Conservation (phyloP, 1,140 invertebrate species). For the Protaetia brevitarsis region DNA sequence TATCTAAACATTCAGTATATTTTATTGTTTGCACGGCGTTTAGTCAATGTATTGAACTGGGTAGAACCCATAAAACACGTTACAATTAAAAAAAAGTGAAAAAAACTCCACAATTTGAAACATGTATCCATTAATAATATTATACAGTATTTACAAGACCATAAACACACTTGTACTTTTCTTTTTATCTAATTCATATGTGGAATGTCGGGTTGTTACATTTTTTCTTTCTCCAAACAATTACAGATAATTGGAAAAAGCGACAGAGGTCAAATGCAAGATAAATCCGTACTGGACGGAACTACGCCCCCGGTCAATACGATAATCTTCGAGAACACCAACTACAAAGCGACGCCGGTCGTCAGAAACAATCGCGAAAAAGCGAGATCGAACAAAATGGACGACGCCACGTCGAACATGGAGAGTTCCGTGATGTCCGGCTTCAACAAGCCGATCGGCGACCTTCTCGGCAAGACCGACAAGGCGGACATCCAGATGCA, state of each 20-base stretch:
- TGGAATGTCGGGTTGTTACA: no score
- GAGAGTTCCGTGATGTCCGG: constrained; percentile 49
- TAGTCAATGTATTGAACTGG: no score
- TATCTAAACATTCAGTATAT: no score
- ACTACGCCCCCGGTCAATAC: constrained; percentile 79
- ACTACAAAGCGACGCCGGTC: constrained; percentile 66
- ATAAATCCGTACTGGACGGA: constrained; percentile 66
- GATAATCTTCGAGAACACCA: constrained; percentile 89
- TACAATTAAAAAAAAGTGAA: no score
- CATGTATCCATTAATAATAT: no score
- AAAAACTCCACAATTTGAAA: no score
- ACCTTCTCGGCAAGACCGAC: constrained; percentile 52
- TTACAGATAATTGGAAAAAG: constrained; percentile 37
- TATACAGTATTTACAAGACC: no score
- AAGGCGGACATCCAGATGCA: constrained; percentile 61
- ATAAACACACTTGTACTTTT: no score
- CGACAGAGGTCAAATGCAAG: constrained; percentile 48
- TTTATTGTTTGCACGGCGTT: no score
- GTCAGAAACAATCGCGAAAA: constrained; percentile 34
- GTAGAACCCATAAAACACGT: no score
- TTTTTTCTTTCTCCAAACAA: no score
- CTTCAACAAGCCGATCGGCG: constrained; percentile 61
- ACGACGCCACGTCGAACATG: constrained; percentile 37
- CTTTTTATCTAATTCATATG: no score
- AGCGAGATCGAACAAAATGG: constrained; percentile 38